Evolutionary conservation across 2,113 vertebrate species (phyloP), one percentile per base, ranked within the genome.

Genomic region (Serinus canaria): DNA sequence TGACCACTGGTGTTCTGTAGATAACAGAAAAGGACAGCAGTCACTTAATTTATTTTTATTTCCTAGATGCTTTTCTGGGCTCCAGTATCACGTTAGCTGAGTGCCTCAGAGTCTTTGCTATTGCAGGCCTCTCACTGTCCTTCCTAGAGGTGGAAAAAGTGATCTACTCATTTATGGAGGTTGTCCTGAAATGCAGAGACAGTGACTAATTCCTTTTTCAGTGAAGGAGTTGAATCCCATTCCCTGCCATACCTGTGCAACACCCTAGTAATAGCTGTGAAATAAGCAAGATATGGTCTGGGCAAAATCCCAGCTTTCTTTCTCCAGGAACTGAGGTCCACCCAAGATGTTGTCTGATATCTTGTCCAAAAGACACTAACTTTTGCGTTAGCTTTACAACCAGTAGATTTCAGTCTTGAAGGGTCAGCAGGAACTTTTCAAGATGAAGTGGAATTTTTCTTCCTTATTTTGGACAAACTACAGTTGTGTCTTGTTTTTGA

Each of bases 191-290:
- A 47, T 47, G 44, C 53, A 79, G 74, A 43, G n/a, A 49, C 18
- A 27, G 30, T 46, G 69, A 66, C n/a, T 67, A 23, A 75, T 43
- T 74, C n/a, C 13, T 31, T 80, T 41, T 22, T 41, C 31, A 23
- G 0, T 0, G 55, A 69, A 31, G 43, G n/a, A 81, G 27, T 2
- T 66, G 50, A 52, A 49, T 66, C 16, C 41, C 7, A 22, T 56
- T 28, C 23, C 7, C 16, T 75, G 35, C 1, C 1, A 27, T 28
- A 35, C 60, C 50, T 64, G 28, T 74, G 69, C 50, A 80, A 59
- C 50, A 35, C 17, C 31, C 6, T 37, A 46, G 22, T 52, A 49
- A 33, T 2, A 67, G 67, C 41, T 80, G 59, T 90, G 41, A 80
- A 79, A 59, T 52, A 52, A 86, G 63, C n/a, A 43, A 44, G 49